These are phyloP conservation scores for Steatornis caripensis DNA, from an alignment of 2,113 vertebrate genomes.

Conservation along the genomic window DNA sequence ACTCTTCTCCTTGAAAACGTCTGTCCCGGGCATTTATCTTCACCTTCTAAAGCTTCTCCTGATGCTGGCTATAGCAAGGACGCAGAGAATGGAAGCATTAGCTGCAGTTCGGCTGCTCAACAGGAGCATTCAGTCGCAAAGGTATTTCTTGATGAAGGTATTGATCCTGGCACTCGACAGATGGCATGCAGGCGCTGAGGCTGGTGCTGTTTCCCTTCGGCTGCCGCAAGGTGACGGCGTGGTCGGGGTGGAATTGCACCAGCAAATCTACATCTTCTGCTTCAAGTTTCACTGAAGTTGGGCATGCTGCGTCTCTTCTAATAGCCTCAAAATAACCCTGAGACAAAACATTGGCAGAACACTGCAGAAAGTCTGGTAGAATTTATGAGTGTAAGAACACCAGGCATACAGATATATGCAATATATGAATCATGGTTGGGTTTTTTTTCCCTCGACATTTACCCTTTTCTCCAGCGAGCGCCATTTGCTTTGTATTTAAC, in stretches of 20 bases:
- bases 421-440: not conserved
- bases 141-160: not conserved
- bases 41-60: not conserved
- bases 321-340: not conserved
- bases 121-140: not conserved
- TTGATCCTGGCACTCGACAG: not conserved
- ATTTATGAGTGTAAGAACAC: not conserved
- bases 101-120: not conserved
- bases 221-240: accelerated
- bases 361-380: not conserved
- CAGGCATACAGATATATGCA: not conserved
- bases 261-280: not conserved
- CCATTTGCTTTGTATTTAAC: not conserved
- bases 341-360: not conserved
- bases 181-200: accelerated
- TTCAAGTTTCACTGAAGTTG: not conserved
- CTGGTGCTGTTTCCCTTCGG: not conserved
- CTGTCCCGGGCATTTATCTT: not conserved
- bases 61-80: not conserved
- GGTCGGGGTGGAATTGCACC: not conserved
- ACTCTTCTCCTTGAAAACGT: not conserved
- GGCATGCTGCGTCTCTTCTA: not conserved
- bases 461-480: not conserved
- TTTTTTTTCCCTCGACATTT: not conserved
- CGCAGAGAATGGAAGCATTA: not conserved